These are phyloP conservation scores for Macrophya annulata DNA, from an alignment of 2,888 invertebrate species.

Conservation along the genomic window DNA sequence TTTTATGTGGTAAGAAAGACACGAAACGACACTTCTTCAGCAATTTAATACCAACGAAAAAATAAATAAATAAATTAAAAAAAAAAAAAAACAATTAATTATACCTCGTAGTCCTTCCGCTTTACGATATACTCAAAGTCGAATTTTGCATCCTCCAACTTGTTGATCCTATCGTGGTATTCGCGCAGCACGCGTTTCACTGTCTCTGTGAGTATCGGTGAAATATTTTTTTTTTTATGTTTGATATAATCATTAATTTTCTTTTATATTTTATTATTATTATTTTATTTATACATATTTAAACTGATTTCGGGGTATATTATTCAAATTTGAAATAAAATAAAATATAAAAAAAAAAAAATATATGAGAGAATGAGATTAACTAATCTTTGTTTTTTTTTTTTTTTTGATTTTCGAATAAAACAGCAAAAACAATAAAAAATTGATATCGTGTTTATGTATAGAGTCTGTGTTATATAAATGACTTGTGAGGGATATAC, in stretches of 20 bases:
- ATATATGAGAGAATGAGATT: background rate
- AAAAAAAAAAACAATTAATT: constrained; percentile 69
- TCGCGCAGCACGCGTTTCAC: constrained; percentile 89
- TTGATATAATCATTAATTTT: too few species aligned
- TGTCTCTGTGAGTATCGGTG: constrained; percentile 83
- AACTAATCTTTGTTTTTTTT: too few species aligned
- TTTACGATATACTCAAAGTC: constrained; percentile 99
- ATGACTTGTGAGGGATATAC: too few species aligned
- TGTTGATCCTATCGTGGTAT: constrained; percentile 93
- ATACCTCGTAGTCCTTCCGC: constrained; percentile 99
- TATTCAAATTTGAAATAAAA: too few species aligned
- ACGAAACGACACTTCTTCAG: constrained; percentile 49
- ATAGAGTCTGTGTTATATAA: too few species aligned
- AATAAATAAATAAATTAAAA: constrained; percentile 48
- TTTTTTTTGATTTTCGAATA: too few species aligned
- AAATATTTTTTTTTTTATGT: constrained; percentile 3
- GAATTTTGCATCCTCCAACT: constrained; percentile 97
- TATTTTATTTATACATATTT: background rate
- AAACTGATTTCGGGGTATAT: too few species aligned
- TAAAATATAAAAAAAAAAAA: background rate
- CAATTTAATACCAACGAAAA: background rate
- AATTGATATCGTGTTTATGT: too few species aligned
- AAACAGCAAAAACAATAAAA: too few species aligned
- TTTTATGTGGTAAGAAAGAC: constrained; percentile 29
- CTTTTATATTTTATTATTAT: background rate